phyloP scores from a whole-genome alignment of 2,888 invertebrate species.

The Meteorus cinctellus region DNA sequence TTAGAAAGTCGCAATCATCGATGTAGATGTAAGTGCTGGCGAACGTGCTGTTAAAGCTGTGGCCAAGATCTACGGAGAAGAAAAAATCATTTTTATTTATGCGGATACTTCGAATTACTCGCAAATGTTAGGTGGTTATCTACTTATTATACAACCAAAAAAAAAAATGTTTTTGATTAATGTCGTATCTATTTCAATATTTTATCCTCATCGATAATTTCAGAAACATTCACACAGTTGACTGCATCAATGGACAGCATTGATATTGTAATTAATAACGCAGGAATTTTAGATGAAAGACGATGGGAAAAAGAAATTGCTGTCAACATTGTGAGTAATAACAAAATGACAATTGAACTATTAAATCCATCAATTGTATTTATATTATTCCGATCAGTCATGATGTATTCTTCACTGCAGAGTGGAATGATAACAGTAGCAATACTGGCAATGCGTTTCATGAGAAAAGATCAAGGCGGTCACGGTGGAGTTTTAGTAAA shows the following conservation, averaged over 20 bases:
- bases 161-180: background rate
- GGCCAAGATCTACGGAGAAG: constrained; percentile 61
- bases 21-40: constrained; percentile 59
- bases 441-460: constrained; percentile 69
- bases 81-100: constrained; percentile 61
- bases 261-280: constrained; percentile 87
- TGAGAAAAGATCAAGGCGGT: constrained; percentile 70
- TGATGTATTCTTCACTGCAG: constrained; percentile 49
- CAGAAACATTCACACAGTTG: constrained; percentile 83
- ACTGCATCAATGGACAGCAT: constrained; percentile 80
- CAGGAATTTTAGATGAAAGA: constrained; percentile 84
- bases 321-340: constrained; percentile 80
- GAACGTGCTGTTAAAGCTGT: constrained; percentile 55
- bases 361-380: constrained; percentile 10
- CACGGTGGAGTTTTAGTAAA: constrained; percentile 74
- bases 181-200: background rate
- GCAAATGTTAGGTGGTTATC: constrained; percentile 58
- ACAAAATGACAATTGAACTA: background rate
- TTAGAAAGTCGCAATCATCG: constrained; percentile 64
- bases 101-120: constrained; percentile 62
- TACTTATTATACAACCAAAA: too few species aligned
- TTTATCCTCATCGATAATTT: background rate
- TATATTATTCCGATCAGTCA: background rate
- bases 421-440: constrained; percentile 66
- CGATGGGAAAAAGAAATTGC: constrained; percentile 85